Conservation (phyloP, 2,113 vertebrate genomes). For the Odontesthes bonariensis region DNA sequence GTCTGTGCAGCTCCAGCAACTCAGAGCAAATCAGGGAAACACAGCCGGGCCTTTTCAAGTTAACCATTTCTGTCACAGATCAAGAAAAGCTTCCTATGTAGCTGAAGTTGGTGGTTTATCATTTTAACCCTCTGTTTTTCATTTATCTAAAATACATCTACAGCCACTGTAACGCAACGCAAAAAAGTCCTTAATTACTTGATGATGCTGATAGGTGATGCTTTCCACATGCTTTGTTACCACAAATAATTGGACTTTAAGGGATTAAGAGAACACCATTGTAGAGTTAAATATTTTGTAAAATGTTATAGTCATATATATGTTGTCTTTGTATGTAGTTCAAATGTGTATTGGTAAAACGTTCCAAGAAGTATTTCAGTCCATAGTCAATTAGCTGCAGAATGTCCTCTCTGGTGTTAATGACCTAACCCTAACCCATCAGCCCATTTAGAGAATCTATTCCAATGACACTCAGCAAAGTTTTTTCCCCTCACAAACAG, state of each 20-base stretch:
- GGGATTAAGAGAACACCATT: background rate
- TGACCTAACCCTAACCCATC: too few relatives aligned
- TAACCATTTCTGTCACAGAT: conserved; percentile 28
- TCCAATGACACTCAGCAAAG: conserved; percentile 2
- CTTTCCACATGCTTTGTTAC: background rate
- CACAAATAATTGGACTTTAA: background rate
- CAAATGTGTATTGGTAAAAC: conserved; percentile 13
- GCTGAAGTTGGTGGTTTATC: background rate
- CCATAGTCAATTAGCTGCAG: conserved; percentile 22
- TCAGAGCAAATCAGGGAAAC: conserved; percentile 26
- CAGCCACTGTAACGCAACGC: too few relatives aligned
- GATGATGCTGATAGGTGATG: background rate
- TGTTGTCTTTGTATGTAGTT: conserved; percentile 1
- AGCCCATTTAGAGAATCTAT: conserved; percentile 33
- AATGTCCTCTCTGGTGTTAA: conserved; percentile 36
- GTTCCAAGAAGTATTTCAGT: conserved; percentile 22
- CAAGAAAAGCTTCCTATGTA: background rate
- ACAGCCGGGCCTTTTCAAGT: conserved; percentile 20
- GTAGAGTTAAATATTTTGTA: conserved; percentile 7
- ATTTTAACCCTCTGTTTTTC: background rate
- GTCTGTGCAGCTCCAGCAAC: conserved; percentile 74
- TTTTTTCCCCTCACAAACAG: too few relatives aligned
- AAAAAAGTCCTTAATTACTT: too few relatives aligned
- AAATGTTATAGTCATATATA: conserved; percentile 9
- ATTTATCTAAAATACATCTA: background rate